phyloP scores from a whole-genome alignment of 2,797 vertebrate species.

The Hydrophis major region DNA sequence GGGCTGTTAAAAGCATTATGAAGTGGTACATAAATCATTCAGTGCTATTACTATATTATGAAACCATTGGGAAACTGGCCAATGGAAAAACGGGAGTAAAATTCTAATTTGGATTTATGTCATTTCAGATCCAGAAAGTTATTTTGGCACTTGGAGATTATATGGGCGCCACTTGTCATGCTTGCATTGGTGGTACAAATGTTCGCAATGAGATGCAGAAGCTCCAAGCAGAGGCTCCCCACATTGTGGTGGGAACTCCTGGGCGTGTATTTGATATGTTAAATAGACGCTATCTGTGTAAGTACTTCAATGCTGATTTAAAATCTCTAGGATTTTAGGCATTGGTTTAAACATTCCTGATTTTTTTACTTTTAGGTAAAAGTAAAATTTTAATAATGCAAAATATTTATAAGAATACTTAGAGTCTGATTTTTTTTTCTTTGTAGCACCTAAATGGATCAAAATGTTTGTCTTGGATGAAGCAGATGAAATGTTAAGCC shows the following conservation, averaged over 20 bases:
- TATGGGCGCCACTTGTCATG: constrained; percentile 96
- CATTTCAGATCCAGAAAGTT: constrained; percentile 92
- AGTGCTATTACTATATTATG: background rate
- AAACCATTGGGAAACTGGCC: background rate
- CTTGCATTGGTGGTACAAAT: constrained; percentile 95
- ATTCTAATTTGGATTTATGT: constrained; percentile 45
- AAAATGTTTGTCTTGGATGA: constrained; percentile 99
- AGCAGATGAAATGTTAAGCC: constrained; percentile 98
- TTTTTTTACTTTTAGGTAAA: background rate
- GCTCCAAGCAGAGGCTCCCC: constrained; percentile 88
- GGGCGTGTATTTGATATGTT: constrained; percentile 97
- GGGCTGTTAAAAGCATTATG: background rate
- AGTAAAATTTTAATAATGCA: background rate
- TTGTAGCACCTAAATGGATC: constrained; percentile 89
- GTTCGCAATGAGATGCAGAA: constrained; percentile 95
- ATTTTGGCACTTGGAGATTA: constrained; percentile 97
- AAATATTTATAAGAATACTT: background rate
- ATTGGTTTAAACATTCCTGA: background rate
- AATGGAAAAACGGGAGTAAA: background rate
- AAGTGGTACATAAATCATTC: background rate
- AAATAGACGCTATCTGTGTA: constrained; percentile 89
- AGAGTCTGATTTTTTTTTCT: background rate
- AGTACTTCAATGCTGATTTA: constrained; percentile 59
- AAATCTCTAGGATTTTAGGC: background rate
- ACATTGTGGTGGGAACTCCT: constrained; percentile 96